Percentiles rank a stretch among this genome's conserved stretches.
Evolutionary conservation across 2,797 vertebrate genomes (phyloP).

Genomic region (Gorsachius magnificus): DNA sequence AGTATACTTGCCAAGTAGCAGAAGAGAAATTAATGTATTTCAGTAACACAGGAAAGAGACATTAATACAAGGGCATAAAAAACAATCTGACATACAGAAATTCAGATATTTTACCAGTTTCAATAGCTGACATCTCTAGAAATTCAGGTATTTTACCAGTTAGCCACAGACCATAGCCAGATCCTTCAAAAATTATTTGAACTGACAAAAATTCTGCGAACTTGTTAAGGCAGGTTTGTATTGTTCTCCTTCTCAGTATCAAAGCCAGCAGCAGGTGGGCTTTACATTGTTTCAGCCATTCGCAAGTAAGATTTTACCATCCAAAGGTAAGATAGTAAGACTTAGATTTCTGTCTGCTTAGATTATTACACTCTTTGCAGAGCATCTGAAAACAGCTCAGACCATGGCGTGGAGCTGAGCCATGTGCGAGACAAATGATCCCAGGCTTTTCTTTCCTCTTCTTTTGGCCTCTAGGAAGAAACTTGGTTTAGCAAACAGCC

Average conservation of each 20-base stretch:
- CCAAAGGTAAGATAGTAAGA: neutral
- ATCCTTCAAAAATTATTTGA: neutral
- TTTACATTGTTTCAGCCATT: neutral
- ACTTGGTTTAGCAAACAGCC: neutral
- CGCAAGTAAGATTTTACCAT: neutral
- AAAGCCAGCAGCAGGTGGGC: neutral
- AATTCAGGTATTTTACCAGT: neutral
- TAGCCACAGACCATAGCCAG: neutral
- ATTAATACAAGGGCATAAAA: neutral
- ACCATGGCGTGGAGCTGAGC: neutral
- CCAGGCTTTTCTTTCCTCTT: neutral
- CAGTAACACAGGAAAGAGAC: neutral
- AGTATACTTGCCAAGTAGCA: neutral
- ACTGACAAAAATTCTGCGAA: neutral
- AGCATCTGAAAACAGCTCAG: neutral
- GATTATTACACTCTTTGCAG: neutral
- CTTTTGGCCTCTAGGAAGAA: neutral
- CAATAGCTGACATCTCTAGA: neutral
- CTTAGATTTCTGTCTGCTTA: neutral
- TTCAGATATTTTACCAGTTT: neutral
- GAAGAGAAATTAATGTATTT: neutral
- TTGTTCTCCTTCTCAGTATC: neutral
- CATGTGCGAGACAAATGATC: neutral
- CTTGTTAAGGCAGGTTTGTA: neutral
- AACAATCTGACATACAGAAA: neutral